A percentile compares a stretch with the other conserved stretches of the same genome.
Evolutionary conservation across 2,888 invertebrate species (phyloP).

Genomic region (Schizaphis graminum): DNA sequence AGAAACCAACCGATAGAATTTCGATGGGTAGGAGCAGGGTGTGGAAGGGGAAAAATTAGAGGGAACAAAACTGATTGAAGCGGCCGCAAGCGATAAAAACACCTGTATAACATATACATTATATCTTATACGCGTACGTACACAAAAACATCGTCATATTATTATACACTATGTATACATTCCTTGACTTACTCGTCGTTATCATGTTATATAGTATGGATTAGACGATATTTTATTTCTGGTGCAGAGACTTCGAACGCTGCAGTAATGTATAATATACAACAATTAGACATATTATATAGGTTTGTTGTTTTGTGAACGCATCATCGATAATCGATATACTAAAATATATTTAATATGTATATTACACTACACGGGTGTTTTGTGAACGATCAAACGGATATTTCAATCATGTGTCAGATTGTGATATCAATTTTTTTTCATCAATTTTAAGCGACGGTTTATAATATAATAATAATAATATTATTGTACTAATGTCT

Average conservation of each 20-base stretch:
- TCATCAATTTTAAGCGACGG: neutral
- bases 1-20: neutral
- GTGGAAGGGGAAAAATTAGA: neutral
- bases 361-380: neutral
- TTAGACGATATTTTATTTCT: neutral
- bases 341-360: neutral
- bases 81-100: conserved; percentile 22
- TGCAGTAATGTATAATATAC: neutral
- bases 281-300: neutral
- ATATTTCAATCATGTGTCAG: neutral
- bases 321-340: neutral
- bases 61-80: conserved; percentile 22
- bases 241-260: neutral
- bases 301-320: neutral
- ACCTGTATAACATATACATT: neutral
- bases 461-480: neutral
- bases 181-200: neutral
- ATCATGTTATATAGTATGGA: neutral
- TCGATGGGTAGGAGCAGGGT: neutral
- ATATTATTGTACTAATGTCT: neutral
- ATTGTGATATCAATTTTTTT: neutral
- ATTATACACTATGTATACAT: neutral
- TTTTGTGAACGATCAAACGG: neutral
- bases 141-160: neutral
- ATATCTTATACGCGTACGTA: neutral